Base-by-base conservation (phyloP, 2,113 vertebrate species). In the Rhynchopsitta pachyrhyncha region DNA sequence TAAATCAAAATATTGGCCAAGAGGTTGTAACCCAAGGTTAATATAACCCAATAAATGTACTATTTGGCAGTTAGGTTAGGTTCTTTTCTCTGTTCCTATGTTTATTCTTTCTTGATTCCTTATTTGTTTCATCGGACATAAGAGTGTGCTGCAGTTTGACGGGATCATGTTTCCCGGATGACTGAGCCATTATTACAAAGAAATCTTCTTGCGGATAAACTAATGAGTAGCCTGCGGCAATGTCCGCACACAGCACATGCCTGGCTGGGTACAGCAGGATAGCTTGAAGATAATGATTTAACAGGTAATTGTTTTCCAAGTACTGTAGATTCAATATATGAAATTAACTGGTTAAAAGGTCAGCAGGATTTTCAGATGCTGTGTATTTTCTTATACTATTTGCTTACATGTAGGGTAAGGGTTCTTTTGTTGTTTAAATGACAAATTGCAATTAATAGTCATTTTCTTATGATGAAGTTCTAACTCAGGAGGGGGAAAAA, bases 151-250 rank as follows among this genome's bases (percentile, higher is more conserved):
- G 2, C 81, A 60, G 63, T 94, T 88, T 86, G 64, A 25, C 39
- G 86, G 82, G 64, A 75, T 86, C 2, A 1, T 73, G 57, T 90
- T 96, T 95, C 90, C 55, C 49, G 84, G 95, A 93, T 96, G 83
- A 95, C 74, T 79, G 82, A 93, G 41, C 82, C 69, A 53, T 94
- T 96, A 75, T 68, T 81, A 75, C 60, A 86, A 93, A 92, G 50
- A 94, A 88, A 84, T 91, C 83, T 59, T 88, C 69, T 84, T 68
- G 41, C 28, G 73, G 88, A 89, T 94, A 85, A 92, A 93, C 81
- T 76, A 88, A 62, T 78, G 70, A 85, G 12, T 85, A n/a, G 77
- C 74, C 53, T 66, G 59, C 87, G 81, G 83, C 92, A 82, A 0
- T 89, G 74, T 87, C 93, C 31, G 0, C 49, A 24, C 59, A 12